Evolutionary conservation across 2,888 invertebrate genomes (phyloP).

Genomic region (Oxystoma pomonae): DNA sequence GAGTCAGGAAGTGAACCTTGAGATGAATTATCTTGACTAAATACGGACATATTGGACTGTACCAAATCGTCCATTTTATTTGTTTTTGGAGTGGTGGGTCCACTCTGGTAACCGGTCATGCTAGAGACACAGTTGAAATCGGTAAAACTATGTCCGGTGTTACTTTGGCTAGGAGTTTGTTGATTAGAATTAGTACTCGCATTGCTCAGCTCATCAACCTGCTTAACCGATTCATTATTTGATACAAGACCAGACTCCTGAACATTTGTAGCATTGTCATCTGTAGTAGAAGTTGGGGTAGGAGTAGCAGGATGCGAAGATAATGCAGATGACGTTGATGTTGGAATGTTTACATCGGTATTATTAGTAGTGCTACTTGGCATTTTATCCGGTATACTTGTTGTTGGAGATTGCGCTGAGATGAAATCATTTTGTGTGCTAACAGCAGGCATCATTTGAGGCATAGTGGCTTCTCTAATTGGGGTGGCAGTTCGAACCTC

Average conservation of each 20-base stretch:
- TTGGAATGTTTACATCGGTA: constrained; percentile 34
- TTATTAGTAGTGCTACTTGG: constrained; percentile 45
- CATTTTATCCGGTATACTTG: constrained; percentile 44
- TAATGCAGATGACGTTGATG: constrained; percentile 37
- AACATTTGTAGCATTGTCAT: constrained; percentile 43
- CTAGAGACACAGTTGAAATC: constrained; percentile 46
- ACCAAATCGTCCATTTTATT: constrained; percentile 47
- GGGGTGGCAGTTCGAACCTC: constrained; percentile 17
- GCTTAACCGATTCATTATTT: constrained; percentile 39
- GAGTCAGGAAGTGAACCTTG: constrained; percentile 41
- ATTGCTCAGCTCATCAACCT: constrained; percentile 41
- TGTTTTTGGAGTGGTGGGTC: constrained; percentile 34
- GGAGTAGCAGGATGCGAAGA: constrained; percentile 47
- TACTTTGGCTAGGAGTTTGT: constrained; percentile 46
- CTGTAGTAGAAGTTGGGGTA: constrained; percentile 47
- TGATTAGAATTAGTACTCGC: constrained; percentile 44
- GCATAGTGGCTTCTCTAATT: constrained; percentile 33
- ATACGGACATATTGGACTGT: constrained; percentile 35
- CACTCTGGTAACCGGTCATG: constrained; percentile 43
- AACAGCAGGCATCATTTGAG: constrained; percentile 30
- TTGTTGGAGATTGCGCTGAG: constrained; percentile 41
- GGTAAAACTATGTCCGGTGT: constrained; percentile 41
- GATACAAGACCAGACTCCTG: constrained; percentile 45
- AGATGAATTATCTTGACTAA: constrained; percentile 42
- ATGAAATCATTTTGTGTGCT: constrained; percentile 36